A percentile compares a stretch with the other conserved stretches of the same genome.
Conservation (phyloP, 2,113 vertebrate species). For the Brachyistius frenatus region DNA sequence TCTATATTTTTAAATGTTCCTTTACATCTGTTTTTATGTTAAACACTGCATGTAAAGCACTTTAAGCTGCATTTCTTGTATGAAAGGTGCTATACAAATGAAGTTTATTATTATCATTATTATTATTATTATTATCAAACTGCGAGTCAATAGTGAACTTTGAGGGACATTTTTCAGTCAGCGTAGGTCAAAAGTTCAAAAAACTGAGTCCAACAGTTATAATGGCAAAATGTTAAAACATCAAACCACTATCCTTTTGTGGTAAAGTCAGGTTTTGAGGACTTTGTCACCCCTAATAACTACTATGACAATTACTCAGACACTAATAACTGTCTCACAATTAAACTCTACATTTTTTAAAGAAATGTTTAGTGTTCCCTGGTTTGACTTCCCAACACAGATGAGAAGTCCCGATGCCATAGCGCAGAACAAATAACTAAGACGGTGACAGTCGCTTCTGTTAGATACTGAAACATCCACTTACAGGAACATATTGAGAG, state of each 20-base stretch:
- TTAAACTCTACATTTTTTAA: neutral
- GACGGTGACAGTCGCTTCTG: neutral
- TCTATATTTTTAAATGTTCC: too few species aligned
- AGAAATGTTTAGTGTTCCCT: neutral
- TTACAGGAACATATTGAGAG: neutral
- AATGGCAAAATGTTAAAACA: neutral
- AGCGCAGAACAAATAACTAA: neutral
- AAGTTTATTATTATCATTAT: too few species aligned
- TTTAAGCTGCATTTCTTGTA: too few species aligned
- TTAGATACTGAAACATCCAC: neutral
- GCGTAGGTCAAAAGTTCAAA: neutral
- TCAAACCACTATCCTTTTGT: neutral
- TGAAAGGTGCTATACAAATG: too few species aligned
- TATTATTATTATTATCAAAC: neutral
- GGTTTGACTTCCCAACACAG: neutral
- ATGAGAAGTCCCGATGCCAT: slow-evolving; percentile 7
- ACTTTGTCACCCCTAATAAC: neutral
- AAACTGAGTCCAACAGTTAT: neutral
- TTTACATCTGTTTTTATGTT: too few species aligned
- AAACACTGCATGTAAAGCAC: too few species aligned
- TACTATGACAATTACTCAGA: neutral
- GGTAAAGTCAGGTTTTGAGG: neutral
- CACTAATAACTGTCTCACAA: neutral
- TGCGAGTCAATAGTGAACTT: neutral
- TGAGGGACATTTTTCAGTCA: neutral